These are phyloP conservation scores for Salvator merianae DNA, from an alignment of 2,113 vertebrate genomes.

Conservation along the genomic window DNA sequence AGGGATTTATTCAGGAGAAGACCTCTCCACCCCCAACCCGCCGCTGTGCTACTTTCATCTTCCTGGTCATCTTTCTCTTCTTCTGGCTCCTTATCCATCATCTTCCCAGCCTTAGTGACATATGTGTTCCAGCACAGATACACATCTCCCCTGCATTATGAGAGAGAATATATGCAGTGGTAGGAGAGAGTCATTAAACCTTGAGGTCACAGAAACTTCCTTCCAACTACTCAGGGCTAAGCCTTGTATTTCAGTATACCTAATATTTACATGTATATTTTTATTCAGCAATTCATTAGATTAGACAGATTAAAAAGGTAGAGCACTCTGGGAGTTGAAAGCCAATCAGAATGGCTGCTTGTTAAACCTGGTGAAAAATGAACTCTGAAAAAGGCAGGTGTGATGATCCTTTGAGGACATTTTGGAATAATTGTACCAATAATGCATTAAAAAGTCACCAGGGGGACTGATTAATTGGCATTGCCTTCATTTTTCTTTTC, in stretches of 20 bases:
- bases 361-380: constrained; percentile 79
- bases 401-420: constrained; percentile 70
- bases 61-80: neutral
- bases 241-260: neutral
- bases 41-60: neutral
- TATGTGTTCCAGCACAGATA: neutral
- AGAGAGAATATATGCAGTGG: neutral
- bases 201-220: too few species aligned
- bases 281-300: constrained; percentile 34
- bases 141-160: neutral
- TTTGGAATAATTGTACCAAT: constrained; percentile 78
- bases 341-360: constrained; percentile 40
- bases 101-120: neutral
- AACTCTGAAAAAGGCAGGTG: constrained; percentile 55
- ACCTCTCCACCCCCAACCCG: too few species aligned
- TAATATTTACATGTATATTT: neutral
- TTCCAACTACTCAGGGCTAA: too few species aligned
- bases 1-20: neutral
- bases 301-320: neutral
- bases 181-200: neutral
- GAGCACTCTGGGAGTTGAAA: constrained; percentile 24
- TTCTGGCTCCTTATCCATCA: neutral
- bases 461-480: constrained; percentile 79
- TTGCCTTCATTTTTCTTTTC: constrained; percentile 74
- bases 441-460: constrained; percentile 81